Percentiles rank a stretch among this genome's conserved stretches.
These are phyloP conservation scores for Pseudomyrmex pallidus DNA, from an alignment of 1,140 invertebrate species.

Conservation along the genomic window DNA sequence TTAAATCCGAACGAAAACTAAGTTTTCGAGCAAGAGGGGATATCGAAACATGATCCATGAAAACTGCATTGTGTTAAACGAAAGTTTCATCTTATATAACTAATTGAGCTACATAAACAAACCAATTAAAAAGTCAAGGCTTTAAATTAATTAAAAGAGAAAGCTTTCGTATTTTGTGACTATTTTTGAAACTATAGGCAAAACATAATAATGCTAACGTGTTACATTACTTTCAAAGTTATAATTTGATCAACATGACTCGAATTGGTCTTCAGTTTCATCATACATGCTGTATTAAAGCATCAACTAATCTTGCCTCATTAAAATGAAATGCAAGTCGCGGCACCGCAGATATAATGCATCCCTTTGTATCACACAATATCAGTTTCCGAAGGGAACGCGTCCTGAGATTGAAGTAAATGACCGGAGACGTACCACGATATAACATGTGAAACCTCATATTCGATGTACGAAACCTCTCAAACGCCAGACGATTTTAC, in stretches of 20 bases:
- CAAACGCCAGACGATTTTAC: neutral
- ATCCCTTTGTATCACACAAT: neutral
- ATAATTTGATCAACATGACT: constrained; percentile 12
- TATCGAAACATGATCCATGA: constrained; percentile 5
- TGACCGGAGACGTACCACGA: neutral
- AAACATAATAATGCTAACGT: neutral
- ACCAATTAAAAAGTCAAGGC: neutral
- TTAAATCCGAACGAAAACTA: constrained; percentile 11
- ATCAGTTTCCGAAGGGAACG: neutral
- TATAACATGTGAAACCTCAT: constrained; percentile 21
- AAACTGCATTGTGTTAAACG: neutral
- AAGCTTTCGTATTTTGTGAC: neutral
- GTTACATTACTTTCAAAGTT: too few species aligned
- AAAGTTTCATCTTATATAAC: neutral
- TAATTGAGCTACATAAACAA: neutral
- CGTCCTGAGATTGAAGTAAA: neutral
- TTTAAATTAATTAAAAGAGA: neutral
- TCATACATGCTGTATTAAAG: neutral
- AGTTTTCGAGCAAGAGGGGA: neutral
- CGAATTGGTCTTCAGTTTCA: neutral
- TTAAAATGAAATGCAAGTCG: neutral
- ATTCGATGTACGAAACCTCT: constrained; percentile 3
- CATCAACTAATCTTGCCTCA: neutral
- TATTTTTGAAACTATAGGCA: neutral
- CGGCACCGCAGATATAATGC: neutral